A percentile compares a stretch with the other conserved stretches of the same genome.
These are phyloP conservation scores for Pemphredon lugubris DNA, from an alignment of 2,888 invertebrate genomes.

Conservation along the genomic window DNA sequence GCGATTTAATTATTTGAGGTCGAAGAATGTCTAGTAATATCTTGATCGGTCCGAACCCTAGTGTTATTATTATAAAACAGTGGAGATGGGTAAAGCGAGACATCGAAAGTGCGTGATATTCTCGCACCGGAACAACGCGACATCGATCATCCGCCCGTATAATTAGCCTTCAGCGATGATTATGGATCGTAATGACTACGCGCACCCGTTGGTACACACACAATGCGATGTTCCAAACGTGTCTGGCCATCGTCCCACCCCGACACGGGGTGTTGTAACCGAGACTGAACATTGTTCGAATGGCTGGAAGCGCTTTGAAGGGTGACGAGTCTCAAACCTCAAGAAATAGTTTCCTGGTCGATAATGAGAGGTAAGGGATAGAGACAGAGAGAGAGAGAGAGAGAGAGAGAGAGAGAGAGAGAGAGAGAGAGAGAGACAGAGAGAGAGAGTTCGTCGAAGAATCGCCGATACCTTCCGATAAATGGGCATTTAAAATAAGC, in stretches of 20 bases:
- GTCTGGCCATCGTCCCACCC: conserved; percentile 8
- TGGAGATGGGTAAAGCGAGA: too few species aligned
- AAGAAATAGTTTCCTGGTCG: conserved; percentile 57
- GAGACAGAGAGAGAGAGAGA: too few species aligned
- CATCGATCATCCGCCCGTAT: conserved; percentile 52
- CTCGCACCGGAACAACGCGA: conserved; percentile 7
- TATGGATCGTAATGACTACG: conserved; percentile 45
- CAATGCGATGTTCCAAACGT: conserved; percentile 21
- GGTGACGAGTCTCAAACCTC: conserved; percentile 55
- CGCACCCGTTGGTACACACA: conserved; percentile 18
- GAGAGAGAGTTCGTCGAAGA: too few species aligned
- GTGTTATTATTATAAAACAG: too few species aligned
- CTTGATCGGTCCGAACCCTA: too few species aligned
- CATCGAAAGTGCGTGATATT: background rate
- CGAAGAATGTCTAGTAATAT: too few species aligned
- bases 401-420: too few species aligned
- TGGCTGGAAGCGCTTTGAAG: conserved; percentile 40
- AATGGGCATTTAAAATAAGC: too few species aligned
- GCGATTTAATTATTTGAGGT: too few species aligned
- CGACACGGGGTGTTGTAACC: conserved; percentile 31
- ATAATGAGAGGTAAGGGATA: conserved; percentile 26
- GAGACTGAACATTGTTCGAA: conserved; percentile 55
- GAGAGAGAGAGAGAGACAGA: too few species aligned
- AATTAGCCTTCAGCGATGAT: conserved; percentile 50
- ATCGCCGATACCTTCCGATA: too few species aligned